A percentile compares a stretch with the other conserved stretches of the same genome.
These are phyloP conservation scores for Bactericera cockerelli DNA, from an alignment of 1,140 invertebrate genomes.

Conservation along the genomic window DNA sequence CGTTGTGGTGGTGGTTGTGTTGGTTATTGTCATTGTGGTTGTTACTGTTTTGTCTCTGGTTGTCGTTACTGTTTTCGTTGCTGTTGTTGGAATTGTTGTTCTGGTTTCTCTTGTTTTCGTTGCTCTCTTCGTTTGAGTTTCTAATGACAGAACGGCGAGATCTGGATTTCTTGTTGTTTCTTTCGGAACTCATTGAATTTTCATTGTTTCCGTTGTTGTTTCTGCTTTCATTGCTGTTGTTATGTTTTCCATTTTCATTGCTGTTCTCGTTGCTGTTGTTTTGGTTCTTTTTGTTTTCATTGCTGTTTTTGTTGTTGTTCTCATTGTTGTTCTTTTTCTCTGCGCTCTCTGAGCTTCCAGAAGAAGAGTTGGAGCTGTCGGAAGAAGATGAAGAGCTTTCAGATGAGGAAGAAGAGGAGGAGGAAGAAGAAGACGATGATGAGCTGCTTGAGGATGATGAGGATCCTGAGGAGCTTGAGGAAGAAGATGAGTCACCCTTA, in stretches of 20 bases:
- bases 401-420: constrained; percentile 15
- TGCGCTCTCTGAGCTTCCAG: constrained; percentile 16
- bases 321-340: constrained; percentile 13
- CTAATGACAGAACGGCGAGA: constrained; percentile 9
- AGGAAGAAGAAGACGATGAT: constrained; percentile 15
- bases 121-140: constrained; percentile 14
- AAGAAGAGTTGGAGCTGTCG: constrained; percentile 1
- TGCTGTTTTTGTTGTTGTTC: not conserved
- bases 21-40: constrained; percentile 30
- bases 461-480: constrained; percentile 16
- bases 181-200: constrained; percentile 8
- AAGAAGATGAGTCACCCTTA: constrained; percentile 20
- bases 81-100: constrained; percentile 8
- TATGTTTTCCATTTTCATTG: not conserved
- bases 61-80: constrained; percentile 13
- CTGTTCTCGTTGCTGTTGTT: constrained; percentile 18
- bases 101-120: not conserved
- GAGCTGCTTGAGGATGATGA: constrained; percentile 14
- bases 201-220: no score
- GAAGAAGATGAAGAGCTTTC: constrained; percentile 15
- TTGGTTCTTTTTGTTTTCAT: not conserved
- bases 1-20: constrained; percentile 34
- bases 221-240: not conserved
- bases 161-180: constrained; percentile 10
- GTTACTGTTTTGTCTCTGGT: constrained; percentile 24